phyloP scores from a whole-genome alignment of 2,797 vertebrate species.

The Steatocranus sp. region DNA sequence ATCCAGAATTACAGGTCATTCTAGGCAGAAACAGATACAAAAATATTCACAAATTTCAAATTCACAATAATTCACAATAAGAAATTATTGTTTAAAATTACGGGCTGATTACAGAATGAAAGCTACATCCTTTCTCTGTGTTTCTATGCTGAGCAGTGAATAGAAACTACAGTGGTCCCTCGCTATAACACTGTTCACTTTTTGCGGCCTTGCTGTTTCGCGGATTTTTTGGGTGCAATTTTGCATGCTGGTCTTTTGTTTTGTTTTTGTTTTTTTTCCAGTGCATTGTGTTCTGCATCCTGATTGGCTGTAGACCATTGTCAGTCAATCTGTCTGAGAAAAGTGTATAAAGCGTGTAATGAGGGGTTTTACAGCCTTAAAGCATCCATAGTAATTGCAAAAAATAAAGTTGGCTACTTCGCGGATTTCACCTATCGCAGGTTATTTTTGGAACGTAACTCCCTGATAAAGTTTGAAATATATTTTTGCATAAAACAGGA shows the following conservation, averaged over 20 bases:
- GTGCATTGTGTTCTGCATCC: background rate
- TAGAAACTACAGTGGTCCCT: background rate
- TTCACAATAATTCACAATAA: background rate
- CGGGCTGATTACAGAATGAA: background rate
- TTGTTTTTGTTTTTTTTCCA: fast-evolving
- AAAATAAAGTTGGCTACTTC: background rate
- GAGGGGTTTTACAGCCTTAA: background rate
- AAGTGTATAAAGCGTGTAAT: background rate
- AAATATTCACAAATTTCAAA: background rate
- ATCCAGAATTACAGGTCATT: background rate
- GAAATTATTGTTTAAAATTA: background rate
- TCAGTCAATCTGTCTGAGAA: background rate
- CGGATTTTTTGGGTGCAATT: background rate
- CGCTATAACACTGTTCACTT: background rate
- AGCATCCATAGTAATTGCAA: background rate
- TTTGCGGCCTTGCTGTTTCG: background rate
- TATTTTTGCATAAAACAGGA: background rate
- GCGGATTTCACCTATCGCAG: background rate
- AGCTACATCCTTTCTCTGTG: background rate
- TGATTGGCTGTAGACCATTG: background rate
- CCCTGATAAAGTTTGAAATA: background rate
- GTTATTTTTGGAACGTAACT: background rate
- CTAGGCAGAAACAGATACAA: background rate
- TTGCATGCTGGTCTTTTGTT: background rate
- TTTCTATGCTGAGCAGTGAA: background rate